Percentiles rank a stretch among this genome's conserved stretches.
Evolutionary conservation across 2,113 vertebrate genomes (phyloP).

Genomic region (Chaetura pelagica): DNA sequence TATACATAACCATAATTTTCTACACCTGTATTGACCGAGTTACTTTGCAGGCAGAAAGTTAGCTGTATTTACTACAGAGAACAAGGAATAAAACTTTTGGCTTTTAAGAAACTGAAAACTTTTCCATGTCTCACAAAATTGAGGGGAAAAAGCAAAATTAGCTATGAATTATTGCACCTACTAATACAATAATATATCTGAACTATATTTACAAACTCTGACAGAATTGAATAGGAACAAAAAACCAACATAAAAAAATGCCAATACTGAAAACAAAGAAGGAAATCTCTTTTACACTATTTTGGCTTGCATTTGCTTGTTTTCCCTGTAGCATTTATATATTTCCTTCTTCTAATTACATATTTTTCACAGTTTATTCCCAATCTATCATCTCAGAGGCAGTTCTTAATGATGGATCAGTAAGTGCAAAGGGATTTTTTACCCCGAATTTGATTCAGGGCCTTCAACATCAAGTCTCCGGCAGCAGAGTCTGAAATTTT

Average conservation of each 20-base stretch:
- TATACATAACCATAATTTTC: fast-evolving
- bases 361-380: not conserved
- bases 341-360: not conserved
- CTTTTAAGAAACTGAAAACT: not conserved
- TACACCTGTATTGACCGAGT: not conserved
- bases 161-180: not conserved
- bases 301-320: not conserved
- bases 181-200: not conserved
- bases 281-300: not conserved
- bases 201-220: not conserved
- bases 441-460: not conserved
- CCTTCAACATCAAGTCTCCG: not conserved
- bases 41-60: not conserved
- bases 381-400: not conserved
- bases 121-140: not conserved
- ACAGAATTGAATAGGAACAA: not conserved
- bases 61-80: not conserved
- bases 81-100: not conserved
- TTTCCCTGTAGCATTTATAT: not conserved
- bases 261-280: not conserved
- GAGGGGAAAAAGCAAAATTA: not conserved
- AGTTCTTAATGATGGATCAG: not conserved
- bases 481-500: not conserved
- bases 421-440: not conserved
- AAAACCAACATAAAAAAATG: not conserved